Evolutionary conservation across 2,888 invertebrate genomes (phyloP).

Genomic region (Epinotia bilunana): DNA sequence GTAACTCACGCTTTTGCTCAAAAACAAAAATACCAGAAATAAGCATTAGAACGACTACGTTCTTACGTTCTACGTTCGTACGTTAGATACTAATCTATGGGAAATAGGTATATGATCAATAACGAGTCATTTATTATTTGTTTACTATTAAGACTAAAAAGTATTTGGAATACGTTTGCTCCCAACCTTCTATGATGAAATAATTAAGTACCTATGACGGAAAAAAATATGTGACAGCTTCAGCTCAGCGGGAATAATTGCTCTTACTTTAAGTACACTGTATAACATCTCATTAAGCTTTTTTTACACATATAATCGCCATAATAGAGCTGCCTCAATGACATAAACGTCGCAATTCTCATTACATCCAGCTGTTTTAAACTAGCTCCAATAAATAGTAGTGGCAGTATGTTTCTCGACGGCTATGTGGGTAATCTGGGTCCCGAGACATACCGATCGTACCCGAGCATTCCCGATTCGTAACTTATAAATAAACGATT

Average conservation of each 20-base stretch:
- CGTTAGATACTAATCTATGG: not conserved
- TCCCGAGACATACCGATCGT: constrained; percentile 53
- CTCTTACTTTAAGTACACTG: not conserved
- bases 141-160: not conserved
- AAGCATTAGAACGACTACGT: not conserved
- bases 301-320: constrained; percentile 17
- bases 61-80: no score
- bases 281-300: constrained; percentile 13
- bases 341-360: constrained; percentile 22
- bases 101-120: not conserved
- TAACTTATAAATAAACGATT: constrained; percentile 63
- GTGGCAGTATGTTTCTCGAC: constrained; percentile 33
- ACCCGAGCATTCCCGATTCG: constrained; percentile 58
- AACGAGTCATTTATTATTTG: not conserved
- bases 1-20: not conserved
- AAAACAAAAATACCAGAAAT: not conserved
- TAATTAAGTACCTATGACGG: not conserved
- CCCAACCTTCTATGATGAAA: not conserved
- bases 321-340: constrained; percentile 37
- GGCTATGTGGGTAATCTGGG: constrained; percentile 54
- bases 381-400: constrained; percentile 38
- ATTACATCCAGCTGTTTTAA: constrained; percentile 36
- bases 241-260: constrained; percentile 6
- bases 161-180: not conserved
- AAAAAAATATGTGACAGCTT: constrained; percentile 4